Evolutionary conservation across 2,888 invertebrate species (phyloP).

Genomic region (Ypsolopha scabrella): DNA sequence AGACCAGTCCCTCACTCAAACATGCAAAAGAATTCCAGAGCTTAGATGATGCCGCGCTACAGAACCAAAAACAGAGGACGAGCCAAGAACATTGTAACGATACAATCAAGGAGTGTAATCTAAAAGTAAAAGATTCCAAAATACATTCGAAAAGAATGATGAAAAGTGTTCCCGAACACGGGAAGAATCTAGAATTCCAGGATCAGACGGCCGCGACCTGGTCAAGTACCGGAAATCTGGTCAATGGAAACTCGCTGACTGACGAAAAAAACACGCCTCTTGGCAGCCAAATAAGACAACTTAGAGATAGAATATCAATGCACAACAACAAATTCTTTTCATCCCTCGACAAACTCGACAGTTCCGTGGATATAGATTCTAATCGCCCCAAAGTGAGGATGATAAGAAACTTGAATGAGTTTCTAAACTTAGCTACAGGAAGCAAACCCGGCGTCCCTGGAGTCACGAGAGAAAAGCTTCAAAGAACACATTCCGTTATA

Average conservation of each 20-base stretch:
- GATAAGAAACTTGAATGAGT: constrained; percentile 88
- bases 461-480: constrained; percentile 35
- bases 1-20: constrained; percentile 49
- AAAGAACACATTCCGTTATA: constrained; percentile 43
- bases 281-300: constrained; percentile 50
- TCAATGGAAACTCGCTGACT: constrained; percentile 38
- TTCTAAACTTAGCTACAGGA: constrained; percentile 80
- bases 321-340: constrained; percentile 67
- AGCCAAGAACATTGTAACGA: constrained; percentile 23
- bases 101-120: constrained; percentile 17
- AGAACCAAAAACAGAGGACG: constrained; percentile 26
- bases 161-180: constrained; percentile 51
- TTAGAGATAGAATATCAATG: constrained; percentile 53
- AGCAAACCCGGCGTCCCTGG: constrained; percentile 52
- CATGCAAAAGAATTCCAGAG: constrained; percentile 76
- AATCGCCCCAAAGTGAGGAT: constrained; percentile 53
- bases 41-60: constrained; percentile 72
- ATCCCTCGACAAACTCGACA: constrained; percentile 70
- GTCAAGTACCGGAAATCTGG: constrained; percentile 44
- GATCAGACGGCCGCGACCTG: constrained; percentile 23
- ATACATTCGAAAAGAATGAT: constrained; percentile 29
- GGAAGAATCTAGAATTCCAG: constrained; percentile 25
- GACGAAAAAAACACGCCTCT: constrained; percentile 42
- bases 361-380: constrained; percentile 35
- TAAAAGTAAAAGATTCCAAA: constrained; percentile 21